Evolutionary conservation across 2,888 invertebrate genomes (phyloP).

Genomic region (Thereva unica): DNA sequence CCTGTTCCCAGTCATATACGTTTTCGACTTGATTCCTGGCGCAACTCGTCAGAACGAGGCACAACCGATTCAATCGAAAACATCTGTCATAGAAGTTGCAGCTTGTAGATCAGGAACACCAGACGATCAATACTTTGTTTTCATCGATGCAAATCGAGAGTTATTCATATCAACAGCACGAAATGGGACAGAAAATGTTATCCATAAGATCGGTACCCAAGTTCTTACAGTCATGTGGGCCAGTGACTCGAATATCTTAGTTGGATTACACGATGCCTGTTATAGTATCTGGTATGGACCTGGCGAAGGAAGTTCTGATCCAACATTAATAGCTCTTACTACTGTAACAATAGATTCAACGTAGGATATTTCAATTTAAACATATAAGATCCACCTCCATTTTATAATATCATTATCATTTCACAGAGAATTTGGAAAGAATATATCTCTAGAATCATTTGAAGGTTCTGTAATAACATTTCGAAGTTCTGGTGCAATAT

Average conservation of each 20-base stretch:
- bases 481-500: conserved; percentile 84
- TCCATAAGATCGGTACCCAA: conserved; percentile 59
- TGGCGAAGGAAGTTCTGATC: conserved; percentile 71
- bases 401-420: conserved; percentile 9
- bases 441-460: conserved; percentile 79
- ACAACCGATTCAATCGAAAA: conserved; percentile 65
- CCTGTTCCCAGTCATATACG: conserved; percentile 68
- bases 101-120: conserved; percentile 80
- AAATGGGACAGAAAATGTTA: conserved; percentile 29
- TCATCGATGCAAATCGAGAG: conserved; percentile 88
- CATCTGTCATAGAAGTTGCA: conserved; percentile 79
- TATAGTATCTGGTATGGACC: conserved; percentile 84
- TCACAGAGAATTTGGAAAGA: conserved; percentile 81
- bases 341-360: conserved; percentile 61
- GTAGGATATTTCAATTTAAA: conserved; percentile 44
- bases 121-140: conserved; percentile 79
- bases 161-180: conserved; percentile 73
- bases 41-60: conserved; percentile 65
- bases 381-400: neutral
- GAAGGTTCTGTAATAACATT: conserved; percentile 83
- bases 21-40: conserved; percentile 74
- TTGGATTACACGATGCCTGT: conserved; percentile 76
- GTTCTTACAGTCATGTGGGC: conserved; percentile 64
- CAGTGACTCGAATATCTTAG: conserved; percentile 77
- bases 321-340: conserved; percentile 68